Base-by-base conservation (phyloP, 2,888 invertebrate species). In the Monopis laevigella region DNA sequence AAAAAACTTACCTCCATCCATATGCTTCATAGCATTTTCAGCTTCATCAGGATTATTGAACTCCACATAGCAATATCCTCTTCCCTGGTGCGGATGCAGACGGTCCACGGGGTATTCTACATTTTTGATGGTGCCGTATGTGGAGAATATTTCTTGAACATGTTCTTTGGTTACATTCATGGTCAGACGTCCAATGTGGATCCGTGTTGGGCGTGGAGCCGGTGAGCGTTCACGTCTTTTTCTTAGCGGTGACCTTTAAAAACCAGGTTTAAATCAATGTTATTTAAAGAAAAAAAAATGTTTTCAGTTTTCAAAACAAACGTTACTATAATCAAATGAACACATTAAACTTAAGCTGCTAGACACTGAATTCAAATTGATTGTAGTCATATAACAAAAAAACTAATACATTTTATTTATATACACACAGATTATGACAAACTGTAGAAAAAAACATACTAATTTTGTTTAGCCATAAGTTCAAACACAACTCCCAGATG, bases 11-110 rank as follows among this genome's bases (percentile, higher is more conserved):
- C 92, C 99, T 62, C 98, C 98, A 75, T 99, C 98, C 98, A 99
- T 98, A 62, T 98, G 96, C 69, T 98, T 98, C 88, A 98, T 94
- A 1, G 98, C 98, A 67, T 96, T 96, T 65, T 98, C 97, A 13
- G 98, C 98, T 68, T 98, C 97, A 51, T 98, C 98, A 0, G 96
- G 84, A 41, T 88, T 93, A 49, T 88, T 89, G 71, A 92, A 99
- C 59, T 99, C 98, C 2, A 99, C 92, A 66, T 98, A 98, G 8
- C 96, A 96, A 69, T 93, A 93, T 1, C 97, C 96, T 18, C 93
- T 86, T n/a, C 93, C 92, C 51, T 93, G 86, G 59, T 92, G 90
- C 0, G 90, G 87, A 68, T 98, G 97, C 42, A 89, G 81, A 48
- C 96, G 87, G 58, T 98, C 98, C 47, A 86, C 83, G 0, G 94